phyloP scores from a whole-genome alignment of 2,797 vertebrate genomes.

The Lagothrix lagotricha region DNA sequence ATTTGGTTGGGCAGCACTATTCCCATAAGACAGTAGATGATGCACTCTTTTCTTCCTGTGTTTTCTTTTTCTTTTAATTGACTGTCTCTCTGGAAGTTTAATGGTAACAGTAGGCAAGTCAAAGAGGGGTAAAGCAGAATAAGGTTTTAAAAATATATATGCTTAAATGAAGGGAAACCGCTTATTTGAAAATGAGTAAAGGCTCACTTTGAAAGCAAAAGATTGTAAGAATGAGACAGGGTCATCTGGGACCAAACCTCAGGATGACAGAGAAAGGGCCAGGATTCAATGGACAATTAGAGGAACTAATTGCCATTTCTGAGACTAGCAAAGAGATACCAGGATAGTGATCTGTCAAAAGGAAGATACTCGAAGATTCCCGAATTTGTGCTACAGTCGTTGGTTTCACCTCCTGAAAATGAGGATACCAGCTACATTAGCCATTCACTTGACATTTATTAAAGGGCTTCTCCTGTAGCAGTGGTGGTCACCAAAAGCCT shows the following conservation, averaged over 20 bases:
- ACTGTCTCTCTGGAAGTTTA: not conserved
- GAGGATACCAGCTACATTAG: not conserved
- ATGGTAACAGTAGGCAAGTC: not conserved
- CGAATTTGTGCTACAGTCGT: not conserved
- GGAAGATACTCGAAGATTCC: not conserved
- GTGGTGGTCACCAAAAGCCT: not conserved
- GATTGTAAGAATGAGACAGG: not conserved
- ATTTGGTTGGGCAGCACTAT: not conserved
- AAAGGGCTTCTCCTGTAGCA: not conserved
- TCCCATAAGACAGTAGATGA: not conserved
- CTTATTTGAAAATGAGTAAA: not conserved
- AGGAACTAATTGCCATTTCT: not conserved
- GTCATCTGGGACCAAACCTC: not conserved
- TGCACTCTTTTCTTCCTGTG: not conserved
- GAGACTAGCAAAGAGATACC: not conserved
- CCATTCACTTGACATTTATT: not conserved
- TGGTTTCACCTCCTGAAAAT: not conserved
- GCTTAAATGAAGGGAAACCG: not conserved
- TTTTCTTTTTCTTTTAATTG: not conserved
- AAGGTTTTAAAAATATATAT: not conserved
- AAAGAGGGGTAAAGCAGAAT: not conserved
- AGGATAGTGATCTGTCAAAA: not conserved
- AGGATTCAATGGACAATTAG: not conserved
- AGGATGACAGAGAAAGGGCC: not conserved
- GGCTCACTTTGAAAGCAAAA: not conserved